Conservation (phyloP, 2,888 invertebrate genomes). For the Eledona agricola region DNA sequence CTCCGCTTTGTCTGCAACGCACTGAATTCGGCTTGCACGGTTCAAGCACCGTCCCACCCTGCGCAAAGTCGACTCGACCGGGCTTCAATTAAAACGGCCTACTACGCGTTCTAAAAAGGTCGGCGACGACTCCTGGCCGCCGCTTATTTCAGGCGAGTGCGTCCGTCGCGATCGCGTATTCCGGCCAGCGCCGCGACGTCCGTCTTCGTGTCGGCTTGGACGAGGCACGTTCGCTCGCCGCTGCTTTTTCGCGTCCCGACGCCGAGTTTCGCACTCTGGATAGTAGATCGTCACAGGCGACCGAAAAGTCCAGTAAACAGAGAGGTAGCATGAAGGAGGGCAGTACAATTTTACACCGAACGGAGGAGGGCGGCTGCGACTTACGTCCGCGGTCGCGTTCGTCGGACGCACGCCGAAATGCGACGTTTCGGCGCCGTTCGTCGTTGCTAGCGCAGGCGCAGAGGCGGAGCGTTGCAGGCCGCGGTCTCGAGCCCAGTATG, state of each 20-base stretch:
- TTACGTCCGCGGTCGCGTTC: constrained; percentile 47
- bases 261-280: constrained; percentile 50
- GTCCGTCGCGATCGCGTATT: constrained; percentile 43
- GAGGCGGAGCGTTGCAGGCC: constrained; percentile 56
- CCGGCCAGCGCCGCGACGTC: background rate
- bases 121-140: constrained; percentile 42
- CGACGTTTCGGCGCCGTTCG: constrained; percentile 42
- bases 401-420: constrained; percentile 45
- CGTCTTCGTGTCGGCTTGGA: too few species aligned
- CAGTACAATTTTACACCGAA: constrained; percentile 60
- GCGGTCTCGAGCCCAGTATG: constrained; percentile 56
- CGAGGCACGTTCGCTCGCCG: too few species aligned
- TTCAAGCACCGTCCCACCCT: constrained; percentile 47
- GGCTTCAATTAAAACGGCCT: constrained; percentile 61
- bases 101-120: constrained; percentile 59
- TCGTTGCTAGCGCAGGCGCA: constrained; percentile 42
- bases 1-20: constrained; percentile 26
- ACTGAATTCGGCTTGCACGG: constrained; percentile 38
- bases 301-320: constrained; percentile 59
- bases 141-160: constrained; percentile 41
- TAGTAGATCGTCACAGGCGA: constrained; percentile 56
- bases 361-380: constrained; percentile 47
- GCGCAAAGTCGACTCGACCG: constrained; percentile 59
- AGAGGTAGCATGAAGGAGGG: constrained; percentile 60
- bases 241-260: too few species aligned